Conservation (phyloP, 2,888 invertebrate genomes). For the Lithophane ornitopus region DNA sequence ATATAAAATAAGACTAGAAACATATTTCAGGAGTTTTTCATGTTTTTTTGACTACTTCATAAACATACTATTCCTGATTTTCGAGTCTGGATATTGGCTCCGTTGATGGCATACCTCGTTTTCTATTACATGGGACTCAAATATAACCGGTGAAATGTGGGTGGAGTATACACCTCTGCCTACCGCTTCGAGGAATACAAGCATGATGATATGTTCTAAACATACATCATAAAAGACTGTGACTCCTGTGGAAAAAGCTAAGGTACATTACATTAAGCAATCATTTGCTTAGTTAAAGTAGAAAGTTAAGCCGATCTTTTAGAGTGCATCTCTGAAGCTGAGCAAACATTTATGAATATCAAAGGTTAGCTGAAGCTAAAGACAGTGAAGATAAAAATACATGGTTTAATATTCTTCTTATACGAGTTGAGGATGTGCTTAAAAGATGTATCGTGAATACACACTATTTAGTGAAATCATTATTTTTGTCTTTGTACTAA, state of each 20-base stretch:
- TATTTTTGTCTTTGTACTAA: background rate
- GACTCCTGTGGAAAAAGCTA: background rate
- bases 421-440: background rate
- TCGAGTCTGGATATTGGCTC: background rate
- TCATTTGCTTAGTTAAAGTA: constrained; percentile 35
- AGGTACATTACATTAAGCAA: constrained; percentile 16
- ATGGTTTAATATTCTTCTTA: constrained; percentile 7
- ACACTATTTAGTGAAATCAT: background rate
- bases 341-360: constrained; percentile 53
- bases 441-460: background rate
- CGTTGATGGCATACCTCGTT: background rate
- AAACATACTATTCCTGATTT: background rate
- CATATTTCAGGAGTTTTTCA: background rate
- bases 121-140: background rate
- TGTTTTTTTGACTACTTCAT: background rate
- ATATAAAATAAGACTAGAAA: too few relatives aligned
- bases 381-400: constrained; percentile 7
- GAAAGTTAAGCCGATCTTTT: constrained; percentile 42
- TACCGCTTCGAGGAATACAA: background rate
- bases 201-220: background rate
- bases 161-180: background rate
- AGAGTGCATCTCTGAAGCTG: constrained; percentile 39
- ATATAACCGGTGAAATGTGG: too few relatives aligned
- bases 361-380: constrained; percentile 32
- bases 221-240: background rate